Evolutionary conservation across 2,113 vertebrate species (phyloP), one percentile per base, ranked within the genome.

Genomic region (Anthoscopus minutus): DNA sequence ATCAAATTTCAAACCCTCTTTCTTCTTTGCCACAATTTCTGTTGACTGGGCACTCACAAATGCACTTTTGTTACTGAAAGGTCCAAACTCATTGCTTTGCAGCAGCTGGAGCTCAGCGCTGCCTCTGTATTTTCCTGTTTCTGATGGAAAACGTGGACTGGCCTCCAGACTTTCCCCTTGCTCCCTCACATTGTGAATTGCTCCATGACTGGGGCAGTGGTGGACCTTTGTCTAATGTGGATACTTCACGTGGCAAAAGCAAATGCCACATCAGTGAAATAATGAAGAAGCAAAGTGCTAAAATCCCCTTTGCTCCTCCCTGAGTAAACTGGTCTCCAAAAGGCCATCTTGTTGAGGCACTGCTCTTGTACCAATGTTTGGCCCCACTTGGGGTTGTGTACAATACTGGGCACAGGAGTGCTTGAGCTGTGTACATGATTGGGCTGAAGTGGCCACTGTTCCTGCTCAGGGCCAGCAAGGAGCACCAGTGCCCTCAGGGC

Each of bases 351-450:
- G 5, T 30, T 62, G 53, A 72, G 35, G 21, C 19, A 33, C 37
- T 22, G 53, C 48, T 54, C 54, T 57, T 8, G 30, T 8, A 5
- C 31, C 31, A 40, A 72, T 15, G 31, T 24, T 7, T 81, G 80
- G 14, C 23, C 37, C 38, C 22, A 1, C 13, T 73, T 62, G 4
- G 53, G 45, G 6, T 15, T 77, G 17, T 20, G 53, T n/a, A 21
- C 30, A 45, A 5, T 7, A 4, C 11, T 45, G 42, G 27, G 25
- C 3, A 3, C 25, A 13, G 2, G 11, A 76, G 30, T 3, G 2
- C 35, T 44, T 30, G 51, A 50, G 56, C 0, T 31, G 16, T 37
- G 28, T 10, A 6, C 3, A 1, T 0, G 23, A 2, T 0, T 54
- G 78, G 17, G 19, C n/a, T 87, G 84, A 64, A 37, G 48, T 30